These are phyloP conservation scores for Mantis religiosa DNA, from an alignment of 2,888 invertebrate genomes.

Conservation along the genomic window DNA sequence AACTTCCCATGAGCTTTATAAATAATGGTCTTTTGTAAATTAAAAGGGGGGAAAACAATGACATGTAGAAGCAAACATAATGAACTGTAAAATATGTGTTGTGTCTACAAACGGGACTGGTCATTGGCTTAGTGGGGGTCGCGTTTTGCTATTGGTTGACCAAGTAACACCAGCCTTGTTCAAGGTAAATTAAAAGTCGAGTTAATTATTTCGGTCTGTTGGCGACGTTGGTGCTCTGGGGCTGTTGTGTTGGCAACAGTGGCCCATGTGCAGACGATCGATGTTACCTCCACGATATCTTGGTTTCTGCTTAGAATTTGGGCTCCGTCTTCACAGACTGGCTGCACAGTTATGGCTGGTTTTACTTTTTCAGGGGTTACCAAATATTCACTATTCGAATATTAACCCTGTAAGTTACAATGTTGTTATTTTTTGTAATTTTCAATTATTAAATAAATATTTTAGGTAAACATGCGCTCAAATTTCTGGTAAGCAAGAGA, in stretches of 20 bases:
- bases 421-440: too few relatives aligned
- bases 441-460: too few relatives aligned
- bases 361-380: neutral
- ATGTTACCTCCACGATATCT: neutral
- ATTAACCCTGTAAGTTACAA: too few relatives aligned
- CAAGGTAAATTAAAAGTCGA: constrained; percentile 16
- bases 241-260: neutral
- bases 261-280: neutral
- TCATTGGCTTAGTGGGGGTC: neutral
- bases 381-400: too few relatives aligned
- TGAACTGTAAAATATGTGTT: neutral
- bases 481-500: too few relatives aligned
- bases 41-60: too few relatives aligned
- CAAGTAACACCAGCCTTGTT: neutral
- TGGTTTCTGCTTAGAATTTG: neutral
- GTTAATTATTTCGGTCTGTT: constrained; percentile 14
- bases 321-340: neutral
- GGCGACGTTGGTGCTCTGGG: neutral
- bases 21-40: too few relatives aligned
- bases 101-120: neutral
- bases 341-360: neutral
- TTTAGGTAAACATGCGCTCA: too few relatives aligned
- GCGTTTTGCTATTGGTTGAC: constrained; percentile 7
- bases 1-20: too few relatives aligned
- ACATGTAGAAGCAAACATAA: neutral